Base-by-base conservation (phyloP, 2,888 invertebrate species). In the Labia minor region DNA sequence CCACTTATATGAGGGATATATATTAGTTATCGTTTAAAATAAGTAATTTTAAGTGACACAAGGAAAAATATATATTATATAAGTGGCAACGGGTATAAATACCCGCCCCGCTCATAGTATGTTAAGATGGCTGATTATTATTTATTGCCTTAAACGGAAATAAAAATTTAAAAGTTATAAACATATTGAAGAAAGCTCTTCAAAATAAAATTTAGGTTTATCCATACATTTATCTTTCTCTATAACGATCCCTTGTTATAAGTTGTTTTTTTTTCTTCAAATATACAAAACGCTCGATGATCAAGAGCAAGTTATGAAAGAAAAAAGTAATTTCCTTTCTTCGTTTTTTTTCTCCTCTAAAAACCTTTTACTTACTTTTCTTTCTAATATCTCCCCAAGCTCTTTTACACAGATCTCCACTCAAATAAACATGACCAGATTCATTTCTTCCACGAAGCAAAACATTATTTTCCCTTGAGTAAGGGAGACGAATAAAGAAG, bases 351-450 rank as follows among this genome's bases (percentile, higher is more conserved):
- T 16, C 16, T 26, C 8, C 8, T 26, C 26, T 26, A 26, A 26
- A 26, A 26, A 26, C 26, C 26, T 26, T 26, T 26, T 26, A 26
- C 26, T 26, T 26, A 26, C 26, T 26, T 26, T 49, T 49, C 49
- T 49, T 14, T 49, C 49, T 49, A 26, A 26, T 49, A 11, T 49
- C 49, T 49, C 16, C 16, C 16, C n/a, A 49, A 49, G 49, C 49
- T 16, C 49, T 49, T 26, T 49, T 49, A 49, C 49, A 49, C 16
- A 49, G 49, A n/a, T 49, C 14, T 49, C 49, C 49, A 49, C 49
- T 49, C 49, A 49, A 49, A 49, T 49, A 49, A 49, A 49, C 49
- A 49, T 49, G 49, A 49, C 49, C 49, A 49, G 49, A 49, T 49
- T 49, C 49, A 49, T 49, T 49, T 49, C 49, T 49, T 49, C 14